Base-by-base conservation (phyloP, 2,888 invertebrate genomes). In the Byasa hedistus region DNA sequence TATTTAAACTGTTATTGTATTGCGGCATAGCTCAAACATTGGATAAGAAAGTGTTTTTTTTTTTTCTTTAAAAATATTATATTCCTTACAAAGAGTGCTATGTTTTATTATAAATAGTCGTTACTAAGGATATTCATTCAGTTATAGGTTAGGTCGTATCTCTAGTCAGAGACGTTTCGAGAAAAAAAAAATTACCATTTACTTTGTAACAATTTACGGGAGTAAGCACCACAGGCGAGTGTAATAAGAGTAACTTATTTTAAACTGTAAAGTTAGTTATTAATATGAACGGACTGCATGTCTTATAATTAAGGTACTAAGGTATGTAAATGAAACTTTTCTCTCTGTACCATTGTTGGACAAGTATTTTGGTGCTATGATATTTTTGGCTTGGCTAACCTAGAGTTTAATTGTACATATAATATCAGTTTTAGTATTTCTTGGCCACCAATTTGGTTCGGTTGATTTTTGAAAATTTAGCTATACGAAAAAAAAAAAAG, bases 141-240 rank as follows among this genome's bases (percentile, higher is more conserved):
- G 82, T 86, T 84, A 70, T 89, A 89, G 87, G 76, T 80, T 88
- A 88, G 84, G 78, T 81, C 83, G 81, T 85, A 89, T 90, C 89
- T 91, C 91, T 91, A 91, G 91, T 91, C 91, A 91, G 91, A 87
- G 91, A 91, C 84, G 85, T 87, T 75, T 77, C 70, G 77, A 77
- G 75, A 84, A 86, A 84, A 85, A 85, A 86, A 84, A 81, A 85
- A 88, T 89, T 90, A 90, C 91, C 90, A 90, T 88, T 89, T 88
- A 87, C 84, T 86, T 89, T 87, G 87, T 86, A 86, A 83, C 86
- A 84, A 84, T 84, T 83, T 84, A 84, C 85, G 83, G 78, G 80
- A 76, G 79, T 85, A 83, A 84, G 82, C 86, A 86, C 83, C 79
- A 73, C 85, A 85, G 84, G 83, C 80, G 84, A 82, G 82, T 87